Evolutionary conservation across 2,113 vertebrate species (phyloP), one percentile per base, ranked within the genome.

Genomic region (Larimichthys polyactis): DNA sequence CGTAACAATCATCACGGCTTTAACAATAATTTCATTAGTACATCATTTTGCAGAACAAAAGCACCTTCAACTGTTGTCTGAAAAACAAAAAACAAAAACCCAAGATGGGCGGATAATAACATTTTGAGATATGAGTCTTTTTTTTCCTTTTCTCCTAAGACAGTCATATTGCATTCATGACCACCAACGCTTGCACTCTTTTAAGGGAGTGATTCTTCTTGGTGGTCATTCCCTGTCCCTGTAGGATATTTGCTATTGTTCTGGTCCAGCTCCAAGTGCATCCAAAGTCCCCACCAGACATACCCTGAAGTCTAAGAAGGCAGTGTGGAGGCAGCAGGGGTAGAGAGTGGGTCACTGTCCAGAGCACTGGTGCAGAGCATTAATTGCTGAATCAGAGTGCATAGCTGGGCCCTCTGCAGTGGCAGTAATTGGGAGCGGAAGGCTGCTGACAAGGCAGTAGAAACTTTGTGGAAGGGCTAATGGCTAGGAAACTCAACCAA

Each of bases 321-420:
- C 46, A 78, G 62, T 27, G 55, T 14, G 46, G 66, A 57, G 60
- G 64, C 57, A 80, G 52, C 70, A 70, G 55, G 29, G 66, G 40
- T 51, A 71, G 74, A 62, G 20, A 55, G 67, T 20, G 77, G 80
- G 87, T 91, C 85, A 91, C 66, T 72, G 78, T 87, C 82, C 64
- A 68, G 65, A 86, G 55, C 48, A 49, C 44, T 67, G 81, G 67
- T 82, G 85, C 83, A 88, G 72, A 69, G 81, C 81, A 83, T 89
- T 92, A 90, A 92, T 89, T 92, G 89, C 84, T 90, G 89, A 91
- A 91, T 92, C 86, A 88, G 81, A 90, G 79, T 84, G 72, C 54
- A 79, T 78, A 75, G 73, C 78, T 76, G 78, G 78, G 60, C 57
- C 76, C 72, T 80, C 86, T 89, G 89, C 89, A 79, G 90, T 76